Percentiles rank a stretch among this genome's conserved stretches.
phyloP scores from a whole-genome alignment of 2,888 invertebrate species.

The Timema podura region DNA sequence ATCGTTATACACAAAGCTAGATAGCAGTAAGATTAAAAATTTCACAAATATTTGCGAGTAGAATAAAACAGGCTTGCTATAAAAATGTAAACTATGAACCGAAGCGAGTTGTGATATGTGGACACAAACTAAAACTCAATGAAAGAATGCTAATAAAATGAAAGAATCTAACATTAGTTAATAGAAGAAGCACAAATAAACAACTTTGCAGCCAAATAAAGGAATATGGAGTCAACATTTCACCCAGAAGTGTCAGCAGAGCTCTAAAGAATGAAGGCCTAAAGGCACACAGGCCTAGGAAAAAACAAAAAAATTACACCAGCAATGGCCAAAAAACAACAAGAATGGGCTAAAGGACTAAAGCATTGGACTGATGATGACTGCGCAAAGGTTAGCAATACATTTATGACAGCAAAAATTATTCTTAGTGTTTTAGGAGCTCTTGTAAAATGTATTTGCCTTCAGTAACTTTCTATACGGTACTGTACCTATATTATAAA shows the following conservation, averaged over 20 bases:
- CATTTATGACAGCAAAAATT: background rate
- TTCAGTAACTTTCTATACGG: background rate
- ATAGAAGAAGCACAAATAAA: background rate
- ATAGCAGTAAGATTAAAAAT: background rate
- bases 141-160: background rate
- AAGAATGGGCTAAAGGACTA: background rate
- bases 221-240: background rate
- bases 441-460: background rate
- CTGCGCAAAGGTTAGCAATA: background rate
- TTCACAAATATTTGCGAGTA: background rate
- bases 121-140: background rate
- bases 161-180: background rate
- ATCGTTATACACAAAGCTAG: background rate
- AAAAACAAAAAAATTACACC: background rate
- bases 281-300: background rate
- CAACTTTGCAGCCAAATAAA: background rate
- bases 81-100: background rate
- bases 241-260: background rate
- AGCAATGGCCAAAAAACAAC: background rate
- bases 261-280: background rate
- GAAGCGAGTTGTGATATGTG: background rate
- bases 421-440: background rate
- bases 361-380: background rate
- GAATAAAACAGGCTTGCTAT: background rate
- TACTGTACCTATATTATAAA: background rate